Percentiles rank a stretch among this genome's conserved stretches.
phyloP scores from a whole-genome alignment of 2,888 invertebrate species.

The Elmis aenea region DNA sequence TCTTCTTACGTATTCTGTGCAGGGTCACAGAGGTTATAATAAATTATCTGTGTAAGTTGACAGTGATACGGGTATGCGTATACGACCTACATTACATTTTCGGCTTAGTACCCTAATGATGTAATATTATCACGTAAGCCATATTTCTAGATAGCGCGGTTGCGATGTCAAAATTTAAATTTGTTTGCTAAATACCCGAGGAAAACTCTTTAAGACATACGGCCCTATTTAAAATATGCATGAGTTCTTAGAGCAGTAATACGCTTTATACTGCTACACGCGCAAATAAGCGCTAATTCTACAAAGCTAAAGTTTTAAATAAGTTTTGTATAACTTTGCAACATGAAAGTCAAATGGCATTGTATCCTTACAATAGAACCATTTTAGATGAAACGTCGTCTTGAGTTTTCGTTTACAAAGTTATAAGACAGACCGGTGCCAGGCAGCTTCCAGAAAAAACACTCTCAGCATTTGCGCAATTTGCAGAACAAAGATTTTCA shows the following conservation, averaged over 20 bases:
- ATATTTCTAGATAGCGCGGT: conserved; percentile 5
- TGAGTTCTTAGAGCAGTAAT: not conserved
- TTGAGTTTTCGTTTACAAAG: conserved; percentile 6
- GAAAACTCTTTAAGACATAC: no score
- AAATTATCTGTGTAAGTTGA: conserved; percentile 12
- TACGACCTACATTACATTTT: conserved; percentile 11
- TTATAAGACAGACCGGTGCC: conserved; percentile 8
- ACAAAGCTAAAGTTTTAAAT: conserved; percentile 6
- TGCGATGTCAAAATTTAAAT: conserved; percentile 4
- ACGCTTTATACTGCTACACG: conserved; percentile 1
- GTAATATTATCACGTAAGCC: conserved; percentile 7
- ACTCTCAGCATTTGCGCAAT: no score
- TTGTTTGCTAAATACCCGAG: no score
- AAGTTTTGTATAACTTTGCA: conserved; percentile 2
- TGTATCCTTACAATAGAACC: no score
- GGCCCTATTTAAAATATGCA: conserved; percentile 1
- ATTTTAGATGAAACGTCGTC: no score
- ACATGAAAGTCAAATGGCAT: conserved; percentile 4
- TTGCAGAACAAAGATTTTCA: no score
- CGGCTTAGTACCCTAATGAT: conserved; percentile 12
- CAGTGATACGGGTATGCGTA: conserved; percentile 14
- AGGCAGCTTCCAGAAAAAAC: conserved; percentile 10
- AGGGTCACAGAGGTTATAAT: not conserved
- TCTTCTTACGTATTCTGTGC: no score
- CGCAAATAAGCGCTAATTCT: conserved; percentile 5